Base-by-base conservation (phyloP, 2,888 invertebrate genomes). In the Mylabris sibirica region DNA sequence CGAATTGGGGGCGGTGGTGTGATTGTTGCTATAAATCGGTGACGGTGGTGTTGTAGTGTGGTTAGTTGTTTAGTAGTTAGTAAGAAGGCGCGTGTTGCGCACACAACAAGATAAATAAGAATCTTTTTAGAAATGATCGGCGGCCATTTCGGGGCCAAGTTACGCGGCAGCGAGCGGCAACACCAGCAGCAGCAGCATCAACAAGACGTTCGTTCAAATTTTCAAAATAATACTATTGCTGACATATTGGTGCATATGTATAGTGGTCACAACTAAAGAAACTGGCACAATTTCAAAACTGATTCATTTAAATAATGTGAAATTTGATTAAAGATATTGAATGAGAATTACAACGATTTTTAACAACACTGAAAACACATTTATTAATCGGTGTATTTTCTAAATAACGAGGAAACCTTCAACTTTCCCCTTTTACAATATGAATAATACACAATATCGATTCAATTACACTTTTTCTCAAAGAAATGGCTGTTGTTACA, bases 91-190 rank as follows among this genome's bases (percentile, higher is more conserved):
- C 76, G 75, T 76, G 76, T 76, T 76, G 76, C 76, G 77, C 77
- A 71, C 75, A 38, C 66, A 63, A 70, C 53, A 44, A 30, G 22
- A 59, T 30, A 14, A 44, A 53, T 35, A 63, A 67, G 67, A 68
- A 70, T 68, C 64, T 65, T 67, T 30, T 67, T 66, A 65, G 64
- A 67, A 69, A 57, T 34, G 64, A 35, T 71, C 72, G 78, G 75
- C 78, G 75, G 78, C 78, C 77, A 78, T 77, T 75, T 76, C 76
- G 70, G 60, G 57, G 34, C 49, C 34, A 30, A 64, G 64, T 22
- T 30, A 26, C 22, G 63, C 63, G 41, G 60, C 67, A 63, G 66
- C 67, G 61, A 12, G 9, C 63, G 26, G 44, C 63, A 62, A n/a
- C 41, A 38, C 14, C 30, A 30, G 30, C 38, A 38, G 12, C 38